Base-by-base conservation (phyloP, 2,113 vertebrate species). In the Poecilia latipinna region DNA sequence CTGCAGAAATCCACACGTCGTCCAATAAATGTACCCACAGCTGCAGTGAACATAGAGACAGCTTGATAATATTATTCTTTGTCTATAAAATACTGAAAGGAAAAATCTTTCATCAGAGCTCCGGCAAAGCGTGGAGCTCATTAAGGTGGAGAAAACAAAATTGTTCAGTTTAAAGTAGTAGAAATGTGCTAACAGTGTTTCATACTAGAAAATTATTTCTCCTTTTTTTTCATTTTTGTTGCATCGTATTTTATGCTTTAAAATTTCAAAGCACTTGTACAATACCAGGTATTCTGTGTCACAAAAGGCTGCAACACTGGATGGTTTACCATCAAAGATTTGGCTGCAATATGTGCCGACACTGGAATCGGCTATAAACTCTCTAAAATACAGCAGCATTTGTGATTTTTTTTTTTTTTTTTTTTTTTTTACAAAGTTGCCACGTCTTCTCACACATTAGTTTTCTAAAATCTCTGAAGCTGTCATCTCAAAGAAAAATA, bases 21-120 rank as follows among this genome's bases (percentile, higher is more conserved):
- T 70, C 64, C 70, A 71, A 76, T 79, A 81, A 88, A 83, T 29
- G 28, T 60, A 29, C 32, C 26, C 65, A 77, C 81, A 87, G 78
- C 80, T 76, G 82, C 42, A 82, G 62, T 65, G 33, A 75, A 31
- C 61, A 72, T 80, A 70, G 66, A 68, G 44, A 19, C 73, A 61
- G 33, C 70, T 63, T 69, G 33, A 65, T 65, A 39, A 75, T 57
- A 57, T 57, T 57, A n/a, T 57, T 24, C 51, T 57, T 57, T 57
- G 51, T 57, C 51, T 57, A n/a, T n/a, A 57, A 57, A 57, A n/a
- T 57, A 22, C 19, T 8, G 48, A 54, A 19, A 11, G 10, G 35
- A 37, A 17, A 54, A 5, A 7, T 54, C 48, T 24, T 22, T 22
- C 19, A 19, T 54, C 2, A n/a, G 24, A 57, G 51, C 24, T 57